Base-by-base conservation (phyloP, 92 coral and sea anemone genomes). In the Bergia puertoricense region DNA sequence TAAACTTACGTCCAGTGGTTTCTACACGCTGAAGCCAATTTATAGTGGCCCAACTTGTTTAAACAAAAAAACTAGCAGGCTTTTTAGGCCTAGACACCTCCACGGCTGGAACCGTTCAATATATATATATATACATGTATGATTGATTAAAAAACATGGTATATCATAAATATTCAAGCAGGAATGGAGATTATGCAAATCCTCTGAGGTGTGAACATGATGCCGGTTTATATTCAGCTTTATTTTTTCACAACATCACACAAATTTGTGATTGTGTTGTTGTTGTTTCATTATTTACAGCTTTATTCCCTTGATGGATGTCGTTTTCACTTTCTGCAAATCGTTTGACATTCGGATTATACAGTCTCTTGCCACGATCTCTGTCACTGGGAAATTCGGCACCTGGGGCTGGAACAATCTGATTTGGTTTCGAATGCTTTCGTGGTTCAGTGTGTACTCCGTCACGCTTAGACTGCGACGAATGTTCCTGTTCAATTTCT, bases 231-330 rank as follows among this genome's bases (percentile, higher is more conserved):
- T 72, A 11, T 72, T 11, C 76, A 30, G 7, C 16, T 36, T 4
- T 23, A 23, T 72, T 15, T 37, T 30, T 40, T 82, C 59, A 84
- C 45, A 84, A 45, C 57, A 84, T 44, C 54, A 46, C 78, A 36
- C 87, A 84, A 36, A 84, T 30, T 46, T 48, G 87, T 46, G 87
- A 84, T n/a, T 84, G 87, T 20, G 66, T 45, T 3, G 42, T 18
- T 39, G 74, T 11, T 71, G 67, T n/a, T 8, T 66, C 68, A 5
- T 84, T 66, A 22, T 16, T 39, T 15, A 44, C n/a, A 9, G 86
- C 23, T 30, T 11, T 82, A 14, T 22, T 7, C 30, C 40, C 76
- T 37, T 18, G 78, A 46, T 69, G 51, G 46, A 8, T 20, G 30
- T 62, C 50, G 65, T 71, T 14, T 45, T 84, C 87, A 72, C 43